A percentile compares a stretch with the other conserved stretches of the same genome.
Conservation (phyloP, 2,113 vertebrate genomes). For the Megaptera novaeangliae region DNA sequence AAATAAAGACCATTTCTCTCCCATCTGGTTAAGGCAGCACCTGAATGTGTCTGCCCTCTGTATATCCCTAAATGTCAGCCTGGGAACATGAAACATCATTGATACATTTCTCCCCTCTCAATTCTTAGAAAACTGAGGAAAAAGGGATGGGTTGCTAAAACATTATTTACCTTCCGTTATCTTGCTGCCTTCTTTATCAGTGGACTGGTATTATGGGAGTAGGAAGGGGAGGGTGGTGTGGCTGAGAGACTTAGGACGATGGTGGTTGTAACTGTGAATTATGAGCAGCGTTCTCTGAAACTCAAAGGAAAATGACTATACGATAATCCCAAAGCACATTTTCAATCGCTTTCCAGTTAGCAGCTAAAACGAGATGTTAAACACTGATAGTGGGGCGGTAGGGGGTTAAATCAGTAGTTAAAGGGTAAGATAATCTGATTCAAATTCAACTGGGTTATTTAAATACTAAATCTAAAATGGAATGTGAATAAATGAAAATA, state of each 20-base stretch:
- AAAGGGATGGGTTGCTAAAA: not conserved
- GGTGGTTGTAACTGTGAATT: not conserved
- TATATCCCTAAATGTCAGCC: not conserved
- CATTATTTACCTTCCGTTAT: not conserved
- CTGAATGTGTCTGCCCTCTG: not conserved
- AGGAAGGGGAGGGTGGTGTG: not conserved
- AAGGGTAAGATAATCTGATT: not conserved
- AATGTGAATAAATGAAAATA: slow-evolving; percentile 47
- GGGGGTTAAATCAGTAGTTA: slow-evolving; percentile 1
- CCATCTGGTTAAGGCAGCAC: not conserved
- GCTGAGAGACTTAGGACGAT: not conserved
- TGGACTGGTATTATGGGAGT: not conserved
- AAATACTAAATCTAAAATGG: slow-evolving; percentile 30
- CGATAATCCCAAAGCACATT: not conserved
- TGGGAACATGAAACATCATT: not conserved
- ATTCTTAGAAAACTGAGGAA: slow-evolving; percentile 9
- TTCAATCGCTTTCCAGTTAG: not conserved
- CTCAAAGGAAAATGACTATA: not conserved
- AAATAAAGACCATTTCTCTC: not conserved
- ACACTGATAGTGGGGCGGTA: not conserved
- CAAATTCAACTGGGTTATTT: slow-evolving; percentile 32
- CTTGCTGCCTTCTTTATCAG: not conserved
- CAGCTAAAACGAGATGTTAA: not conserved
- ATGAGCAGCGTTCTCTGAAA: not conserved
- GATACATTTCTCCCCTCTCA: not conserved